Evolutionary conservation across 1,140 invertebrate species (phyloP), one percentile per base, ranked within the genome.

Genomic region (Amphibalanus amphitrite): DNA sequence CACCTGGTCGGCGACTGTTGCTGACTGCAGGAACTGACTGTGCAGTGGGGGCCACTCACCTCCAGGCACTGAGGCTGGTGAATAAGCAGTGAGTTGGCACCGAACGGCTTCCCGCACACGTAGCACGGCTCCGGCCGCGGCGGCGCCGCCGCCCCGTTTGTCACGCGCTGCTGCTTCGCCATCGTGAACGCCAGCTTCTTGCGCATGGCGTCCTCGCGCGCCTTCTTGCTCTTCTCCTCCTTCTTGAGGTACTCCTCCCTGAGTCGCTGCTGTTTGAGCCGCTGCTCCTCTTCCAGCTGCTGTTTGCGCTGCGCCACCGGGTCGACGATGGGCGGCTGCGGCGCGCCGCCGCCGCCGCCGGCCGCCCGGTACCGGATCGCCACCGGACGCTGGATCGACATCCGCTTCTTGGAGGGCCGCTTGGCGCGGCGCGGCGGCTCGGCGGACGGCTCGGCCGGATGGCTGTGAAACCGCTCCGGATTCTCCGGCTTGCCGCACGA

Each of bases 51-150:
- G n/a, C n/a, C 38, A 6, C 59, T 74, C 59, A 74, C 73, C 76
- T 87, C 85, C 47, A 91, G 76, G 77, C 90, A 91, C 74, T 90
- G 87, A 0, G 88, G 88, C 76, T 90, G 87, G 79, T 91, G 90
- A 71, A 90, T 89, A 23, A 79, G 79, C 69, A 91, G 85, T 30
- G 87, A 88, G 73, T 83, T 84, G 0, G 86, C 83, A 13, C 88
- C 89, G 78, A 89, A 91, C 74, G 89, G 83, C 71, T 87, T 82
- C 15, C 88, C 87, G 76, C 88, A 89, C 65, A 91, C 85, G 75
- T 90, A 90, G 78, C 90, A 92, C 17, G 10, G 87, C 83, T 3
- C 87, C 68, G 20, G 28, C 23, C 40, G 29, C 23, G 26, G 68
- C 69, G 4, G 25, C 17, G n/a, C 67, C 59, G 38, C 69, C 47